Base-by-base conservation (phyloP, 2,113 vertebrate genomes). In the Malurus elegans region DNA sequence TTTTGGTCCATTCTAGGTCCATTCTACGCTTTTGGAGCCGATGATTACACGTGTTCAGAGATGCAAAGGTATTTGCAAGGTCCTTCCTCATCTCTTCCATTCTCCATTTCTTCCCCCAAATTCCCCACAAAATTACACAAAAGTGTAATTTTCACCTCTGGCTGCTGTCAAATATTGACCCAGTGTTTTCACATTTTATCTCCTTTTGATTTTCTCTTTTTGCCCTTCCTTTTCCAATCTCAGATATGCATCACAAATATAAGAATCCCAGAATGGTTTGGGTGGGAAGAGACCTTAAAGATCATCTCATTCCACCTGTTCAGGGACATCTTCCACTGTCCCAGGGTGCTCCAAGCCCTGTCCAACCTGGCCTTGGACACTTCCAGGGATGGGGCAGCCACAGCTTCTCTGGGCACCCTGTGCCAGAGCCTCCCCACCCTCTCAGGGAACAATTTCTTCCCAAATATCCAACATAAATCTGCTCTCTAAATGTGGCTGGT, bases 261-360 rank as follows among this genome's bases (percentile, higher is more conserved):
- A 15, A 51, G n/a, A 75, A 47, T 36, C 3, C 14, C 29, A 32
- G 34, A 56, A 36, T 19, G 15, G 21, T 83, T 48, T 75, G 47
- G 20, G 24, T 34, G 11, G 25, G 29, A 36, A 42, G 6, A 34
- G 9, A 54, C 12, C 12, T 26, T 36, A 36, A 69, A 54, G 4
- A 0, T 3, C 47, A 69, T 32, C 14, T 1, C 1, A 8, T 82
- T 6, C 47, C 40, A 34, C 10, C 16, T 25, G 28, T 6, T 8
- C 32, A 88, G 26, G 20, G 25, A 54, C 54, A 42, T 2, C 5
- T 75, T 0, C 40, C 34, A 48, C 8, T 2, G 0, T 0, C 25
- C 40, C 71, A 62, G 31, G 14, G 0, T 5, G 14, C 5, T 71
- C 48, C 34, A 34, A 71, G 28, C n/a, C 38, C 47, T 0, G 0